Evolutionary conservation across 2,888 invertebrate genomes (phyloP), one percentile per base, ranked within the genome.

Genomic region (Pollenia angustigena): DNA sequence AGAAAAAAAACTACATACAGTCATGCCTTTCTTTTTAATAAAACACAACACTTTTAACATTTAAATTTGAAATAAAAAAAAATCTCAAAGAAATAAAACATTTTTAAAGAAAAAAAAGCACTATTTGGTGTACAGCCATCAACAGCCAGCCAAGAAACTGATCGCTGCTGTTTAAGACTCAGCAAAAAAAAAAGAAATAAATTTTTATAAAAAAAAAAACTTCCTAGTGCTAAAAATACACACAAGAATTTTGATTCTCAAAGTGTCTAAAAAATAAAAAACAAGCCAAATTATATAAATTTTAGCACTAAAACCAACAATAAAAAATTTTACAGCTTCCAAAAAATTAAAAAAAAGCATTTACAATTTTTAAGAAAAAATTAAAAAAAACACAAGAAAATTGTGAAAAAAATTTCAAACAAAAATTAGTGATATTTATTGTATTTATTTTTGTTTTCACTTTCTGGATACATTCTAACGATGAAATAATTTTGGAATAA

Each of bases 161-260:
- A 64, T 46, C 62, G 48, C 52, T 68, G 79, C 60, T 79, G 74
- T 68, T 74, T 60, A 78, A 76, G 62, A 48, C 32, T 11, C 16
- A 40, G 16, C 46, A 42, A 58, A 44, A 23, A 52, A 62, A 12
- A 40, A 11, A 48, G 69, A 69, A 75, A n/a, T 50, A 58, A 66
- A 74, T 46, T 9, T 16, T 23, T 52, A 58, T 46, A 48, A 72
- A 81, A 46, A 78, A 66, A 80, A 54, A 80, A 80, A 85, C 84
- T 85, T 85, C 84, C 84, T 85, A 74, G 74, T 80, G 84, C 84
- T 85, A 80, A 85, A 85, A 85, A 80, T 85, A 85, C 60, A 18
- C n/a, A 60, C 16, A 84, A 46, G 42, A 68, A 40, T 58, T 32
- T 58, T 81, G n/a, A 23, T 72, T 52, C 32, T 40, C 23, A 72